phyloP scores from a whole-genome alignment of 2,797 vertebrate species.

The Pangasius mekongensis region DNA sequence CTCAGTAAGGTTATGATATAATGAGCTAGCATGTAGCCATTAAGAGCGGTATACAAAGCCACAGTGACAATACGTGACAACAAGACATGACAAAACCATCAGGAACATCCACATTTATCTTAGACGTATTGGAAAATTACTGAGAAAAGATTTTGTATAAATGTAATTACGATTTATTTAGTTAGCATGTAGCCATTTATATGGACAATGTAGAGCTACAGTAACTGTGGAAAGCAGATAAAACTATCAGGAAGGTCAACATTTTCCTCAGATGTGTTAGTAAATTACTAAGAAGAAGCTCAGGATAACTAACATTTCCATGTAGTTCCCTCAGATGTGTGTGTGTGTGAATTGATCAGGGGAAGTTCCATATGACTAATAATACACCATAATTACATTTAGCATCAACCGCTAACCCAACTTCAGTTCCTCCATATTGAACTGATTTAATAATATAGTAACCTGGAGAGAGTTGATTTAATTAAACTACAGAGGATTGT shows the following conservation, averaged over 20 bases:
- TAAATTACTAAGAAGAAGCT: too few relatives aligned
- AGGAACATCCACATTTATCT: not conserved
- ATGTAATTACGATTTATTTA: too few relatives aligned
- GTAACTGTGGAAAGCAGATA: not conserved
- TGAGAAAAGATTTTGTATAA: too few relatives aligned
- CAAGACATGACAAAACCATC: not conserved
- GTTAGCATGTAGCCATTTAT: not conserved
- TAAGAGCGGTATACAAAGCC: not conserved
- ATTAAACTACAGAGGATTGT: not conserved
- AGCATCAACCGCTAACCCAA: not conserved
- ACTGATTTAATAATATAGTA: not conserved
- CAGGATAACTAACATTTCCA: too few relatives aligned
- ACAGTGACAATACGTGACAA: not conserved
- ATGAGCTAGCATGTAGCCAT: not conserved
- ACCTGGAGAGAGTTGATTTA: not conserved
- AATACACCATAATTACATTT: not conserved
- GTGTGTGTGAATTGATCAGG: not conserved
- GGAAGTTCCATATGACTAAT: not conserved
- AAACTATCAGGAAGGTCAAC: not conserved
- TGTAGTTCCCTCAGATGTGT: too few relatives aligned
- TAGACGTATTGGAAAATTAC: not conserved
- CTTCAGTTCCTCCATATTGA: not conserved
- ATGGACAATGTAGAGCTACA: not conserved
- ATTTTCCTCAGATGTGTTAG: not conserved
- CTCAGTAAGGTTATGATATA: not conserved